Evolutionary conservation across 2,797 vertebrate genomes (phyloP).

Genomic region (Pygocentrus nattereri): DNA sequence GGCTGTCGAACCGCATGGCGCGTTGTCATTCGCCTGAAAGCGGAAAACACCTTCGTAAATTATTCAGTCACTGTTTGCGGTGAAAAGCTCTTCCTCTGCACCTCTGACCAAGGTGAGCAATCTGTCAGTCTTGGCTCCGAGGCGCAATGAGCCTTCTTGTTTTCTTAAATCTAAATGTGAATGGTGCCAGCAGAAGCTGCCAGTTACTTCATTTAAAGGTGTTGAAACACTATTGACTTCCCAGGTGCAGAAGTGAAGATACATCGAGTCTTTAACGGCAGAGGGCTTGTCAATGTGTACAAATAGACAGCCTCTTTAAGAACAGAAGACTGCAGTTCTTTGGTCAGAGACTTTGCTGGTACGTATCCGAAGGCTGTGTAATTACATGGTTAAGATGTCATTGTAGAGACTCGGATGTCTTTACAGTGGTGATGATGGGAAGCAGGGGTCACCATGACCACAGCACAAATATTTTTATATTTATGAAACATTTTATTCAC

Average conservation of each 20-base stretch:
- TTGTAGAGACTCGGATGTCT: no score
- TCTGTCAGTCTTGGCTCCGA: neutral
- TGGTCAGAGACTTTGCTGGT: neutral
- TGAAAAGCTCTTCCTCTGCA: neutral
- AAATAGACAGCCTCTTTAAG: neutral
- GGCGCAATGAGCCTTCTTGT: neutral
- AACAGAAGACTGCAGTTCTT: neutral
- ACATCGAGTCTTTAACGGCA: slow-evolving; percentile 17
- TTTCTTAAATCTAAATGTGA: slow-evolving; percentile 1
- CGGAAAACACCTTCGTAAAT: no score
- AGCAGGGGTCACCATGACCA: no score
- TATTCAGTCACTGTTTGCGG: no score
- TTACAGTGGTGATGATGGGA: no score
- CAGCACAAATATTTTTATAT: no score
- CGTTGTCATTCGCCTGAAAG: neutral
- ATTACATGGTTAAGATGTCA: no score
- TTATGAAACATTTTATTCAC: no score
- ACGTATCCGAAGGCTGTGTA: neutral
- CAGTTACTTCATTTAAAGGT: slow-evolving; percentile 51
- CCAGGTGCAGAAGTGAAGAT: slow-evolving; percentile 14
- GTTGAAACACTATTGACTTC: slow-evolving; percentile 49
- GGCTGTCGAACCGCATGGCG: neutral
- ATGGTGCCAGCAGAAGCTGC: slow-evolving; percentile 16
- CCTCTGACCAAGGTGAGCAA: neutral
- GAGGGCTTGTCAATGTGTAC: slow-evolving; percentile 1